Conservation (phyloP, 2,888 invertebrate genomes). For the Ashinkailepas kermadecensis region DNA sequence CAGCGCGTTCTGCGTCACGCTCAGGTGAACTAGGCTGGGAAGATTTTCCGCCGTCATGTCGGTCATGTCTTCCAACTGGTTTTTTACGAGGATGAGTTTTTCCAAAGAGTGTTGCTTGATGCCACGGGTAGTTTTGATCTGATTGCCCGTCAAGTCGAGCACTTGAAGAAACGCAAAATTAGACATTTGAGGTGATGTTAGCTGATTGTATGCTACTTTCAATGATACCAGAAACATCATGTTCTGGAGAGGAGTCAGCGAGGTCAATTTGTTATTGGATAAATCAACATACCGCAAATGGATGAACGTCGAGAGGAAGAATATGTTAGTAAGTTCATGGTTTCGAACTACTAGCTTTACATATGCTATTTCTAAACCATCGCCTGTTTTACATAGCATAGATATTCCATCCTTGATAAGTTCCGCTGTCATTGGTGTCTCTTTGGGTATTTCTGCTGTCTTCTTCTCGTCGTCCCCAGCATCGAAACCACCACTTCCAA, state of each 20-base stretch:
- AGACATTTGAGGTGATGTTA: background rate
- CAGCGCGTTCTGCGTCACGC: background rate
- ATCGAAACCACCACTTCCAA: background rate
- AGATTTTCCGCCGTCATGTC: background rate
- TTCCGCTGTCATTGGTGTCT: background rate
- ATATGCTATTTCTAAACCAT: background rate
- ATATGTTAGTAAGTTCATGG: background rate
- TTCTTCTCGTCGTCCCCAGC: background rate
- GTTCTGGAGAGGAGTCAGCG: background rate
- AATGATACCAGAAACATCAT: background rate
- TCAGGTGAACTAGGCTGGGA: background rate
- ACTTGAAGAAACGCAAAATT: background rate
- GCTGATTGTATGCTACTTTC: background rate
- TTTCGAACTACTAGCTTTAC: background rate
- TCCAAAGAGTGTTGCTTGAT: background rate
- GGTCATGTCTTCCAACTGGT: background rate
- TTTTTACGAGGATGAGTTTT: background rate
- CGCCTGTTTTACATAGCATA: conserved; percentile 8
- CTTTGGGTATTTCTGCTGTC: background rate
- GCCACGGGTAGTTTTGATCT: background rate
- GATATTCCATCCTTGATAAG: background rate
- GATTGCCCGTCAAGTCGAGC: background rate
- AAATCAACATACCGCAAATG: background rate
- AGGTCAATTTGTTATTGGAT: background rate
- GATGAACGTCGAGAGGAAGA: background rate